Evolutionary conservation across 2,888 invertebrate species (phyloP), one percentile per base, ranked within the genome.

Genomic region (Thereva unica): DNA sequence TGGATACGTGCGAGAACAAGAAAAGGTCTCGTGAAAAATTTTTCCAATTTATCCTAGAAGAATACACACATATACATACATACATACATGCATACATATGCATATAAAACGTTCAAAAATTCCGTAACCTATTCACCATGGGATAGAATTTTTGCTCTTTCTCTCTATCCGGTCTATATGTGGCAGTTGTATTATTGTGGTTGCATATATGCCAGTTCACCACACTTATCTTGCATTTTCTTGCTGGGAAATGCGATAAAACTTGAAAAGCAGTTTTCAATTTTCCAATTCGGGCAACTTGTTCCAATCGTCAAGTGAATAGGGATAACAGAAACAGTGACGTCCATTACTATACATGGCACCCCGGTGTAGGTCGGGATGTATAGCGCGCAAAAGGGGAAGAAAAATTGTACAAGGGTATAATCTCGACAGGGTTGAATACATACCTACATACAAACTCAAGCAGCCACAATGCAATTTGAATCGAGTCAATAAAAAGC

Each of bases 401-500:
- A 23, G 40, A 61, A 50, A 61, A 50, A 50, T 55, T 61, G 50
- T 61, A 23, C 49, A 50, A 50, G 42, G 49, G 41, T 61, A 61
- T 42, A 61, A 61, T 61, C 41, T 61, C 23, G 10, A 23, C 50
- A 9, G 34, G 8, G 37, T 5, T 7, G 50, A 40, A 10, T n/a
- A 12, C 41, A 61, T 34, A 50, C 61, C 70, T 66, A 64, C 67
- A 59, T 66, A 64, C 67, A 59, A 67, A 68, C 64, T 59, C 57
- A n/a, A n/a, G n/a, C n/a, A 59, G 67, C 65, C 71, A 71, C 71
- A 73, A 72, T 72, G 71, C 72, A 73, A 73, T 73, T 73, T 72
- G 71, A 71, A 73, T 72, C 69, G 65, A 71, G 71, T 73, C 73
- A 72, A 73, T 73, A 73, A 73, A 73, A 71, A 72, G 70, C 71